Evolutionary conservation across 1,140 invertebrate species (phyloP), one percentile per base, ranked within the genome.

Genomic region (Drosophila ambigua): DNA sequence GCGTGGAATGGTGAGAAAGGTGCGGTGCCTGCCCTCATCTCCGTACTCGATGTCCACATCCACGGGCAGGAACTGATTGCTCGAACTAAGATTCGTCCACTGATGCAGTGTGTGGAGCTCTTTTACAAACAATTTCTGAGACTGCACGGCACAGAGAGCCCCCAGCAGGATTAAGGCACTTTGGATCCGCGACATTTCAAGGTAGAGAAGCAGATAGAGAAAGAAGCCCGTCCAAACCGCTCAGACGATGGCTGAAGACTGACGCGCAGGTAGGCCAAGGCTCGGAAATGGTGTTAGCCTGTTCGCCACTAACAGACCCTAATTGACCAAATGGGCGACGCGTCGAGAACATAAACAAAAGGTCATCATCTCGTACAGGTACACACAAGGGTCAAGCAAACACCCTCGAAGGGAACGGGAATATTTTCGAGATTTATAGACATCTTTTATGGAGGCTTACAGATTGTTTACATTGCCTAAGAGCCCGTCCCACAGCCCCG

Each of bases 1-100:
- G 50, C 95, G 95, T 1, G 96, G 96, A 45, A 95, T 94, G 0
- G 95, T 94, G 0, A 96, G 90, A 69, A 96, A 96, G 0, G 95
- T 93, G 4, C 93, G 90, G 64, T 90, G 90, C 2, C 83, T 68
- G n/a, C 87, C 90, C 72, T 91, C 77, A 31, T 91, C 84, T 15
- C 95, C 93, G 77, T 90, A 92, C 74, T 95, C 94, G 1, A 96
- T 94, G 72, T 96, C 96, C 5, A 95, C 93, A 79, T 96, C 96
- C 46, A 97, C 95, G 2, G 95, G 95, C 35, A 96, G 96, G 94
- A n/a, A 95, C 94, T 46, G 95, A 90, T 94, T 91, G 2, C 95
- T 94, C 44, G 81, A 23, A n/a, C 67, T 80, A 7, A 95, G 72
- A 9, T 93, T 79, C 2, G 93, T 93, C 95, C 95, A 96, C 52